Evolutionary conservation across 1,140 invertebrate species (phyloP).

Genomic region (Drosophila mauritiana): DNA sequence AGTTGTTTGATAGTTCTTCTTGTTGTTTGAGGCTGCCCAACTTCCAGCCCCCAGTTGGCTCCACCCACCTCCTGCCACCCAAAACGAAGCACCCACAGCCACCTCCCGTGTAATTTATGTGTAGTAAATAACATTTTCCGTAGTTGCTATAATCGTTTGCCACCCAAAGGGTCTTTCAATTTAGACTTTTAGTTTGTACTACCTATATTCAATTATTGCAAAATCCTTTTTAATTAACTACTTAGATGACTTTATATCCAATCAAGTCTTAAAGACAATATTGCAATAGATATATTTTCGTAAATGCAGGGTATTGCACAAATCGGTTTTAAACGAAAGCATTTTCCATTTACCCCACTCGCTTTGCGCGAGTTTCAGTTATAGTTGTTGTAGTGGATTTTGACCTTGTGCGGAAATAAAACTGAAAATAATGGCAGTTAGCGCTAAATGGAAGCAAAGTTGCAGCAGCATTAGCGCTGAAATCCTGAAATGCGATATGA

Average conservation of each 20-base stretch:
- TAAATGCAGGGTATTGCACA: not conserved
- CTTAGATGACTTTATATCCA: too few relatives aligned
- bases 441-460: constrained; percentile 67
- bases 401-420: constrained; percentile 67
- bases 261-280: too few relatives aligned
- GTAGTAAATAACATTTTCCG: constrained; percentile 74
- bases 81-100: not conserved
- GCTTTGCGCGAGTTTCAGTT: constrained; percentile 20
- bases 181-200: not conserved
- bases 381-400: constrained; percentile 36
- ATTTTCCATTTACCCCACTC: constrained; percentile 32
- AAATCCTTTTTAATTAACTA: too few relatives aligned
- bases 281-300: too few relatives aligned
- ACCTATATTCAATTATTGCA: too few relatives aligned
- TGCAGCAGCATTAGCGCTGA: constrained; percentile 59
- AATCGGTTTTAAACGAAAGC: not conserved
- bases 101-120: constrained; percentile 62
- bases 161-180: not conserved
- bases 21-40: constrained; percentile 45
- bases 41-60: constrained; percentile 17
- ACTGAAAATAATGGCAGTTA: constrained; percentile 72
- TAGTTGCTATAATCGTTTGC: constrained; percentile 21
- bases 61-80: not conserved
- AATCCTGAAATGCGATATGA: constrained; percentile 50
- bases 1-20: constrained; percentile 65